phyloP scores from a whole-genome alignment of 2,113 vertebrate species.

The Myocastor coypus region DNA sequence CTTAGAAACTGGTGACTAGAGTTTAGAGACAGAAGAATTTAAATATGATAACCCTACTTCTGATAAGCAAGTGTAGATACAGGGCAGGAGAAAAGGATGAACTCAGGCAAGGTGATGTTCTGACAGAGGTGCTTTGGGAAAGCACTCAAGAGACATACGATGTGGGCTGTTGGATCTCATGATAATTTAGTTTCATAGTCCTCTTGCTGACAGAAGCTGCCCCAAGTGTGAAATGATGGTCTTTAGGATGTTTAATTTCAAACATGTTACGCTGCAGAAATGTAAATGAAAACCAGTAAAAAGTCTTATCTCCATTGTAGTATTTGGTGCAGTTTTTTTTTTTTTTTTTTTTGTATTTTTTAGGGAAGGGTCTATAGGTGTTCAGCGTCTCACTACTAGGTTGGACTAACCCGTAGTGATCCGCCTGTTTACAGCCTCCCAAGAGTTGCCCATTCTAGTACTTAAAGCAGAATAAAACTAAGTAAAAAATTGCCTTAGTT shows the following conservation, averaged over 20 bases:
- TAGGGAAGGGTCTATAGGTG: no score
- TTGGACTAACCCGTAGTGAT: no score
- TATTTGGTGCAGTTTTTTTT: not conserved
- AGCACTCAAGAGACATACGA: not conserved
- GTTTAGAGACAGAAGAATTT: slow-evolving; percentile 38
- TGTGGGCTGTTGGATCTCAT: not conserved
- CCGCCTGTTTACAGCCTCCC: no score
- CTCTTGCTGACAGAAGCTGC: not conserved
- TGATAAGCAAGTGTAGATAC: not conserved
- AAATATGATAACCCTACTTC: not conserved
- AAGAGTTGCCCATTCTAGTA: not conserved
- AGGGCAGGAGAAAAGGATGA: not conserved
- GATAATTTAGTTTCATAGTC: not conserved
- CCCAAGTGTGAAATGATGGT: not conserved
- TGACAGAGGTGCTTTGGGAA: not conserved
- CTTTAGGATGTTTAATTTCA: slow-evolving; percentile 45
- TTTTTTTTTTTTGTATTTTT: no score
- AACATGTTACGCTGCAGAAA: slow-evolving; percentile 3
- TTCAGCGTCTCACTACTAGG: no score
- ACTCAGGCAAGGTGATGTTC: not conserved
- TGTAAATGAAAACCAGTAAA: slow-evolving; percentile 9
- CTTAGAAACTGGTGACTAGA: not conserved
- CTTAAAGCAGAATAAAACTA: slow-evolving; percentile 9
- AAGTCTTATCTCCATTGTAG: not conserved
- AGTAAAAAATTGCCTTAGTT: not conserved